Evolutionary conservation across 1,140 invertebrate species (phyloP), one percentile per base, ranked within the genome.

Genomic region (Leptopilina clavipes): DNA sequence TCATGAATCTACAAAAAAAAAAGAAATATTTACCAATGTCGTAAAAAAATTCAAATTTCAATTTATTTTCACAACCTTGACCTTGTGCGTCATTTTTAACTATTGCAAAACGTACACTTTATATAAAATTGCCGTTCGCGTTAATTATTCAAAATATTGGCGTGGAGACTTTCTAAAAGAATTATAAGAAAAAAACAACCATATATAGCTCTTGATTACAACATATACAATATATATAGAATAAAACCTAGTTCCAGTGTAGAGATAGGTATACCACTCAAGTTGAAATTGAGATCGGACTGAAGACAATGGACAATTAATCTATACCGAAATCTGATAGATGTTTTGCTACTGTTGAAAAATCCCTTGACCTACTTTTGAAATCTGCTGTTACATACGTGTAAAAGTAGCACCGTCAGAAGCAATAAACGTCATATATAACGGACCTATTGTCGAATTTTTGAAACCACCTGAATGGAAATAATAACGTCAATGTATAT

Each of bases 381-480:
- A n/a, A 12, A 12, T 11, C n/a, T 65, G 59, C n/a, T 65, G 59
- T 6, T 6, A 17, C 1, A 14, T 40, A 9, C 7, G 37, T 40
- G 8, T 40, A 25, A 59, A 65, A 65, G 19, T 22, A 31, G 59
- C 12, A 14, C 59, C 25, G 59, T 31, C 25, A 65, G 59, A 31
- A 65, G 59, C 59, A 65, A 65, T 25, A 31, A 31, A 8, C 59
- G 25, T 65, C 25, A n/a, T 65, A 25, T 59, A 37, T 65, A 65
- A 65, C 59, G 59, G 59, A 37, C 31, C 59, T 65, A 31, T 65
- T 31, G 59, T 65, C 25, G 59, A 37, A 65, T 65, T 14, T 65
- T n/a, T 65, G 12, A 65, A 40, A 31, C 14, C 12, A 65, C 11
- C 6, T 65, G 14, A 31, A n/a, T 37, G 25, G 11, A 37, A 5